These are phyloP conservation scores for Diplosoma virens DNA, from an alignment of 23 tunicate species.

Conservation along the genomic window DNA sequence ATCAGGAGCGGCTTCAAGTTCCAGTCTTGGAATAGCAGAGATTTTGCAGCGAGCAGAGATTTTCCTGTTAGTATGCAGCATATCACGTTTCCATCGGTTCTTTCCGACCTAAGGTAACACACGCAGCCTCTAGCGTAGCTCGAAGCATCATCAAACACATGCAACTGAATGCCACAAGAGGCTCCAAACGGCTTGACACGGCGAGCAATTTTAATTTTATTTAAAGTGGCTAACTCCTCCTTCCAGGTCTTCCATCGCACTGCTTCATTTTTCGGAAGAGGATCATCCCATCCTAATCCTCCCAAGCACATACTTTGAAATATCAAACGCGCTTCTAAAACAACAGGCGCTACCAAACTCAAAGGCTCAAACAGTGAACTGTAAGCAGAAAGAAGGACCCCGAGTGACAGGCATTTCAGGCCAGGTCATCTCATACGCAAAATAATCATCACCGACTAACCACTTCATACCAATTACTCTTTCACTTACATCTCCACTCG, in stretches of 20 bases:
- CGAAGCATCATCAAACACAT: constrained; percentile 26
- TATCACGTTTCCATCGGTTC: background rate
- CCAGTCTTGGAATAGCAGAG: too few species aligned
- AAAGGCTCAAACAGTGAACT: constrained; percentile 29
- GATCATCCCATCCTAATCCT: constrained; percentile 23
- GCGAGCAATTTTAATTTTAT: background rate
- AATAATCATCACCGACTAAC: background rate
- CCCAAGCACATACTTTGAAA: background rate
- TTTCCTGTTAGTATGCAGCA: constrained; percentile 22
- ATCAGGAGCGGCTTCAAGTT: too few species aligned
- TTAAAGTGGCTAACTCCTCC: background rate
- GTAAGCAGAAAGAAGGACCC: constrained; percentile 7
- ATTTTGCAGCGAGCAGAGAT: constrained; percentile 12
- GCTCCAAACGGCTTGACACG: background rate
- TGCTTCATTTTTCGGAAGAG: background rate
- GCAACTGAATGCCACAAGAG: background rate
- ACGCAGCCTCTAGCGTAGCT: constrained; percentile 7
- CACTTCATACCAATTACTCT: constrained; percentile 14
- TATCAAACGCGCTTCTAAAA: constrained; percentile 8
- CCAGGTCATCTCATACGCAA: background rate
- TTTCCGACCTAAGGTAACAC: background rate
- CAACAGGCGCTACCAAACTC: constrained; percentile 24
- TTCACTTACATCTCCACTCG: background rate
- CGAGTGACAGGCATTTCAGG: constrained; percentile 28
- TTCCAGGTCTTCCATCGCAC: background rate